Evolutionary conservation across 2,888 invertebrate genomes (phyloP).

Genomic region (Philaethria dido): DNA sequence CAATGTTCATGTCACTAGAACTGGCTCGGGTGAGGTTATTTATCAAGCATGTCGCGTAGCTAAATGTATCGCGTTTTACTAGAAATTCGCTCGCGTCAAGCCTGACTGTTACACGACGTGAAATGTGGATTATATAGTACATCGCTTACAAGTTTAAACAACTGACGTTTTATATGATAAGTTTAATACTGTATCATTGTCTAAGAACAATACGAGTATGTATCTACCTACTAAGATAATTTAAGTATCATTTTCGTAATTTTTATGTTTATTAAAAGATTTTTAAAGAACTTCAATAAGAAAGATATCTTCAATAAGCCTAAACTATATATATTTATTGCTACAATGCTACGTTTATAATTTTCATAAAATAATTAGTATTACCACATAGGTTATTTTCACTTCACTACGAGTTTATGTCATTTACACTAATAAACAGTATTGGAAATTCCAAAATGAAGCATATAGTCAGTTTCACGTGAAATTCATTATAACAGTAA

Average conservation of each 20-base stretch:
- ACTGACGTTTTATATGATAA: slow-evolving; percentile 36
- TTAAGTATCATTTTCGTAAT: not conserved
- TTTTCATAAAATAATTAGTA: too few relatives aligned
- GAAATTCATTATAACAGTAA: slow-evolving; percentile 9
- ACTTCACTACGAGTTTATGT: too few relatives aligned
- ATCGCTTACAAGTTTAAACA: slow-evolving; percentile 37
- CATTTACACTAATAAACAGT: not conserved
- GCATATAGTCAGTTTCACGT: not conserved
- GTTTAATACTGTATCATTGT: not conserved
- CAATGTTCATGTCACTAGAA: slow-evolving; percentile 41
- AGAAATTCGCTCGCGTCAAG: slow-evolving; percentile 44
- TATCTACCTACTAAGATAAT: not conserved
- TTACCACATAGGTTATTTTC: too few relatives aligned
- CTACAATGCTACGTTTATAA: too few relatives aligned
- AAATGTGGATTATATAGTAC: slow-evolving; percentile 46
- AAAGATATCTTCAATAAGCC: too few relatives aligned
- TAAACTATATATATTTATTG: too few relatives aligned
- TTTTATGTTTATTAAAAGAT: too few relatives aligned
- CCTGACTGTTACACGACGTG: slow-evolving; percentile 43
- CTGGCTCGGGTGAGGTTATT: slow-evolving; percentile 51
- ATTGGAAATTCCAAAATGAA: not conserved
- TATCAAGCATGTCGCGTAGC: slow-evolving; percentile 65
- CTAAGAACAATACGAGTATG: not conserved
- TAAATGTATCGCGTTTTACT: slow-evolving; percentile 63
- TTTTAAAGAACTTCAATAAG: too few relatives aligned